These are phyloP conservation scores for Zophobas atratus DNA, from an alignment of 1,140 invertebrate genomes.

Conservation along the genomic window DNA sequence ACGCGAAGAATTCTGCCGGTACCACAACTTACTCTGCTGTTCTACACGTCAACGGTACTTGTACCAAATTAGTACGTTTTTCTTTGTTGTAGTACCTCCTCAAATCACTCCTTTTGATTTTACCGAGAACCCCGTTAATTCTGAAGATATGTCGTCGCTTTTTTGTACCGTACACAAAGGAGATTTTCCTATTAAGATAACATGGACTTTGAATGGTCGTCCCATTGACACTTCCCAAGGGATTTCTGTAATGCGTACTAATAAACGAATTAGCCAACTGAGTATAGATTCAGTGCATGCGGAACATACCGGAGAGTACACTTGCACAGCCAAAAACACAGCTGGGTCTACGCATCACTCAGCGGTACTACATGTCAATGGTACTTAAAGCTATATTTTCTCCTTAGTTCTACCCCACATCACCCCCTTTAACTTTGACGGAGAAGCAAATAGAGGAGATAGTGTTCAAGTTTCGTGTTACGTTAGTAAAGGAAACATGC, in stretches of 20 bases:
- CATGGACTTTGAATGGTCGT: constrained; percentile 53
- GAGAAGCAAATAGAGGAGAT: constrained; percentile 68
- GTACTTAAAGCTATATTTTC: constrained; percentile 63
- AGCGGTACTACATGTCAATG: constrained; percentile 73
- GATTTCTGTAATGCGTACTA: constrained; percentile 65
- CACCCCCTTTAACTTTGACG: constrained; percentile 78
- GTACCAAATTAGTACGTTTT: constrained; percentile 22
- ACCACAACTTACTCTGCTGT: constrained; percentile 76
- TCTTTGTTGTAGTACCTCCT: constrained; percentile 76
- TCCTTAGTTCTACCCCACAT: constrained; percentile 72
- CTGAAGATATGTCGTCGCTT: constrained; percentile 77
- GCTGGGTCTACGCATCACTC: constrained; percentile 76
- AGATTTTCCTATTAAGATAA: constrained; percentile 69
- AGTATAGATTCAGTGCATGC: constrained; percentile 80
- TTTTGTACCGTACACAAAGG: constrained; percentile 73
- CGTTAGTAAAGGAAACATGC: constrained; percentile 62
- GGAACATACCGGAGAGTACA: constrained; percentile 81
- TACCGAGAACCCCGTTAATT: constrained; percentile 69
- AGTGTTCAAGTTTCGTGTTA: constrained; percentile 64
- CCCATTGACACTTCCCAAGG: constrained; percentile 36
- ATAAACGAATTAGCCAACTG: constrained; percentile 78
- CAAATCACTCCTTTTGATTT: constrained; percentile 82
- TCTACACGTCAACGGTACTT: constrained; percentile 75
- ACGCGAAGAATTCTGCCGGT: constrained; percentile 83
- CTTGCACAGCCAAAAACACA: constrained; percentile 80